Conservation (phyloP, 2,797 vertebrate genomes). For the Eptatretus atami region DNA sequence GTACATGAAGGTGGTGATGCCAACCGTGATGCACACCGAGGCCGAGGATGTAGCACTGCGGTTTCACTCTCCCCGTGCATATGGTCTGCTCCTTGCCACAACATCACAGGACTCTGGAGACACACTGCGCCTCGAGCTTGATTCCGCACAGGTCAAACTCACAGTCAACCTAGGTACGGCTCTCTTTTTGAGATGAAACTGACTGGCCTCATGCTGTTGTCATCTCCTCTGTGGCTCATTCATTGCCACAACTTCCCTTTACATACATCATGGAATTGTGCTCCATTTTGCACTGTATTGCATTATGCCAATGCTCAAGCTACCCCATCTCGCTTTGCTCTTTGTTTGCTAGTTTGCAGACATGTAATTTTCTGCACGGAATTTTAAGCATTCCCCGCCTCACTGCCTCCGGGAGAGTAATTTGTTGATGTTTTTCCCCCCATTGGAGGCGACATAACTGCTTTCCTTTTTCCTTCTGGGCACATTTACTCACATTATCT, state of each 20-base stretch:
- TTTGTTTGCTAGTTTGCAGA: no score
- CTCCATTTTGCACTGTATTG: no score
- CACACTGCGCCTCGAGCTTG: slow-evolving; percentile 61
- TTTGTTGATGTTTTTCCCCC: not conserved
- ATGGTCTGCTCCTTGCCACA: slow-evolving; percentile 62
- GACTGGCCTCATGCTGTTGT: no score
- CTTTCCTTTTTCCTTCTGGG: slow-evolving; percentile 1
- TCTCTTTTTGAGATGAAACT: not conserved
- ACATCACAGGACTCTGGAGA: slow-evolving; percentile 68
- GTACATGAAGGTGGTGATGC: slow-evolving; percentile 90
- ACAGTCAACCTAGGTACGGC: slow-evolving; percentile 91
- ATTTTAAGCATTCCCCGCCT: slow-evolving; percentile 4
- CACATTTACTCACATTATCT: not conserved
- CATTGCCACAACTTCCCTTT: no score
- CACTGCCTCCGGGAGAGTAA: not conserved
- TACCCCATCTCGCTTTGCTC: no score
- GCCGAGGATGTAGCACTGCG: slow-evolving; percentile 84
- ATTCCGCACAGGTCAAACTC: slow-evolving; percentile 64
- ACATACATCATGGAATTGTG: no score
- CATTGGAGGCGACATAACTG: not conserved
- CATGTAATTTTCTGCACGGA: not conserved
- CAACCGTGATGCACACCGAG: slow-evolving; percentile 61
- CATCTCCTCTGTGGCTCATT: no score
- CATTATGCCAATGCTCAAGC: no score
- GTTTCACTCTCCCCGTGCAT: slow-evolving; percentile 78